These are phyloP conservation scores for Morpho achilles DNA, from an alignment of 2,888 invertebrate genomes.

Conservation along the genomic window DNA sequence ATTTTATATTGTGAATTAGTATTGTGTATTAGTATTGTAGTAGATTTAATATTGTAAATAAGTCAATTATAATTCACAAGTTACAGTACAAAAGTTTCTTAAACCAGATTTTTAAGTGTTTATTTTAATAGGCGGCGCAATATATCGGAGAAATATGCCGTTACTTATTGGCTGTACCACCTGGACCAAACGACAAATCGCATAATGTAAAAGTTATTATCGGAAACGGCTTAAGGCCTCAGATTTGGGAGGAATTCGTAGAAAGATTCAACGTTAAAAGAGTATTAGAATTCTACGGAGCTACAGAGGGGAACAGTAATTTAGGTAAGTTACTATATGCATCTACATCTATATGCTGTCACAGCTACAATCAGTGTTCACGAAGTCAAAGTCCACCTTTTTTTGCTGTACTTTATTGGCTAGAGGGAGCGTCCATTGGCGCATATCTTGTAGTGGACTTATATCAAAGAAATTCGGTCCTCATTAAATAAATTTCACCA, in stretches of 20 bases:
- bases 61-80: no score
- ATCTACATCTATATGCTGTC: conserved; percentile 60
- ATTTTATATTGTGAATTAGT: no score
- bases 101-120: not conserved
- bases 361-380: no score
- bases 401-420: no score
- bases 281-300: conserved; percentile 96
- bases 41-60: no score
- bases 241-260: conserved; percentile 95
- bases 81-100: not conserved
- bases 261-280: conserved; percentile 83
- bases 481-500: no score
- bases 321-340: conserved; percentile 77
- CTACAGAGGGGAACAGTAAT: conserved; percentile 98
- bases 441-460: no score
- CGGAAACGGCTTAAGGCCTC: conserved; percentile 95
- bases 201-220: conserved; percentile 89
- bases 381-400: no score
- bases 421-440: no score
- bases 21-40: no score
- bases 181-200: conserved; percentile 78
- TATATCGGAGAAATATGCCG: conserved; percentile 95
- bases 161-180: conserved; percentile 86
- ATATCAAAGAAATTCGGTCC: no score
- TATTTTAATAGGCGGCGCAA: conserved; percentile 82